Conservation (phyloP, 2,888 invertebrate species). For the Drosophila algonquin region DNA sequence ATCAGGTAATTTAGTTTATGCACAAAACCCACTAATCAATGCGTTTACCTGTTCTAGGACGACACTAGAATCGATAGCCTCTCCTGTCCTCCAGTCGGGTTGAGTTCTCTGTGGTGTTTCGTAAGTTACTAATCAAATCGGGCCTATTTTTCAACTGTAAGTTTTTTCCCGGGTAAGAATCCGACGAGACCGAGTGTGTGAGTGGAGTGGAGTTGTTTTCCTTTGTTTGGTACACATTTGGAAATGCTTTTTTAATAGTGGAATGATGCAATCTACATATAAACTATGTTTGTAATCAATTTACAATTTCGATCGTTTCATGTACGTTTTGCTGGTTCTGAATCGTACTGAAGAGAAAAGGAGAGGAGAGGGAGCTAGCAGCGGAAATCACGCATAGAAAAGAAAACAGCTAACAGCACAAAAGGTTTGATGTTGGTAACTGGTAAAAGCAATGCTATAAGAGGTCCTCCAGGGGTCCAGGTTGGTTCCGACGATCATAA, state of each 20-base stretch:
- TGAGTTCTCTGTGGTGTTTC: constrained; percentile 21
- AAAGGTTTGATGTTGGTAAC: constrained; percentile 65
- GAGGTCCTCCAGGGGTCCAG: neutral
- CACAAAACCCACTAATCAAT: constrained; percentile 74
- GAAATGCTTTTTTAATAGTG: constrained; percentile 38
- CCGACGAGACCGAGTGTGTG: constrained; percentile 19
- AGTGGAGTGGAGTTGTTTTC: constrained; percentile 23
- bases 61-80: constrained; percentile 69
- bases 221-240: constrained; percentile 44
- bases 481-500: neutral
- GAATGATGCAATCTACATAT: constrained; percentile 14
- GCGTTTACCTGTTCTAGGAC: constrained; percentile 77
- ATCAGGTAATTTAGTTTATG: constrained; percentile 67
- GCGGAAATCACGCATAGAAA: constrained; percentile 14
- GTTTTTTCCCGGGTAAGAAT: constrained; percentile 41
- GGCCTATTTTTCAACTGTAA: constrained; percentile 25
- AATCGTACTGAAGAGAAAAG: constrained; percentile 34
- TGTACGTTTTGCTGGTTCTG: constrained; percentile 57
- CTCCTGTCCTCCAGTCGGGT: constrained; percentile 34
- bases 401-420: constrained; percentile 5
- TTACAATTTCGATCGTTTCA: constrained; percentile 68
- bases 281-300: constrained; percentile 61
- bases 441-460: constrained; percentile 18
- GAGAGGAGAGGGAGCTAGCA: constrained; percentile 8
- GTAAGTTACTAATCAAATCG: constrained; percentile 39